phyloP scores from a whole-genome alignment of 2,113 vertebrate genomes.

The Pygoscelis antarcticus region DNA sequence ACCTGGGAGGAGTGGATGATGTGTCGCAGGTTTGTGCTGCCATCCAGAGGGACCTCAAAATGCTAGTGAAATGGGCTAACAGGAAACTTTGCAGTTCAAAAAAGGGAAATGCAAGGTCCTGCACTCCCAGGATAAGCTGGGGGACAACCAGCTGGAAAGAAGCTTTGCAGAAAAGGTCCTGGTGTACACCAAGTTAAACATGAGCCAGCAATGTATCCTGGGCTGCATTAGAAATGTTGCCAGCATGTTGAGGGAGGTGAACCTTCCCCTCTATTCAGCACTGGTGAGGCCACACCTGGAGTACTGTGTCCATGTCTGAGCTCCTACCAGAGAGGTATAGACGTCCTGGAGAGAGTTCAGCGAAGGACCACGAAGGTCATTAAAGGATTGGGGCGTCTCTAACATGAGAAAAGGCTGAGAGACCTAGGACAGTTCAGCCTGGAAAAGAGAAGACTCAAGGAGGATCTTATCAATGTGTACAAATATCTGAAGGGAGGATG shows the following conservation, averaged over 20 bases:
- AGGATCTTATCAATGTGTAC: background rate
- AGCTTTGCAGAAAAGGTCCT: background rate
- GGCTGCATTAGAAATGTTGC: background rate
- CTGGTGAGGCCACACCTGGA: background rate
- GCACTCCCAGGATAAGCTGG: background rate
- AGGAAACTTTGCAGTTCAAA: background rate
- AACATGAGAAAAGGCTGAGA: background rate
- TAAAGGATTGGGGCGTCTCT: background rate
- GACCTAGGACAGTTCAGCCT: background rate
- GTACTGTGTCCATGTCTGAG: background rate
- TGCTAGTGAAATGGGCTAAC: background rate
- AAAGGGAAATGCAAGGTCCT: background rate
- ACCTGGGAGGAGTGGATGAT: background rate
- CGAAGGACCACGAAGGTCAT: background rate
- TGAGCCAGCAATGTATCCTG: background rate
- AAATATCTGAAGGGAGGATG: background rate
- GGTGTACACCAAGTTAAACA: background rate
- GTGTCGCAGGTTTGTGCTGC: background rate
- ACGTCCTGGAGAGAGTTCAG: background rate
- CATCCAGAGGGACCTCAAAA: background rate
- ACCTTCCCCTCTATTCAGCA: background rate
- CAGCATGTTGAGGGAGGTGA: background rate
- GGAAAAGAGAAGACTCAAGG: background rate
- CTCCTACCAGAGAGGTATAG: background rate
- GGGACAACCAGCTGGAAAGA: background rate